phyloP scores from a whole-genome alignment of 2,113 vertebrate genomes.

The Rhineura floridana region DNA sequence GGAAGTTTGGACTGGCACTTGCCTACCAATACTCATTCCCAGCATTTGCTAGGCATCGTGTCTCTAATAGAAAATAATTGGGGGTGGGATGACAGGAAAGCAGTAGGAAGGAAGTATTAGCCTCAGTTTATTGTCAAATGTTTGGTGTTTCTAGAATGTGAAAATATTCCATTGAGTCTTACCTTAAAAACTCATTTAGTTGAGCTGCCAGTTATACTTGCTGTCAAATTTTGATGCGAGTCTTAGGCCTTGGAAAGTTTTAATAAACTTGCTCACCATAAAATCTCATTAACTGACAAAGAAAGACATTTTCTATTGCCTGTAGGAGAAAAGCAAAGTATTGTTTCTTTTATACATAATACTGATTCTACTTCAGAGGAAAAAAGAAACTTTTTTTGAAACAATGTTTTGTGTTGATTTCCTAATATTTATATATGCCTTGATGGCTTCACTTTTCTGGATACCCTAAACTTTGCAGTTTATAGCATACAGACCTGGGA shows the following conservation, averaged over 20 bases:
- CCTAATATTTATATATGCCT: background rate
- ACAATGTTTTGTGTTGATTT: background rate
- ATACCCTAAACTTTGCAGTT: background rate
- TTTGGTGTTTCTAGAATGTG: too few relatives aligned
- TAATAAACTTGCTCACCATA: background rate
- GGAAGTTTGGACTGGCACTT: background rate
- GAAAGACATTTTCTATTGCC: background rate
- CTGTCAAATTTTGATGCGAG: background rate
- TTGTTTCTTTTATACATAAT: background rate
- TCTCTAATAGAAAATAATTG: too few relatives aligned
- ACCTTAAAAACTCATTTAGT: background rate
- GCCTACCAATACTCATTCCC: background rate
- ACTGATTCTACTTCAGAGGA: background rate
- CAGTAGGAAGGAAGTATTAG: background rate
- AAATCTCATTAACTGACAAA: background rate
- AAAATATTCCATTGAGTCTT: background rate
- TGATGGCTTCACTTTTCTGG: background rate
- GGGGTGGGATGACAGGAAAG: too few relatives aligned
- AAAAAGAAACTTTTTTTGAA: background rate
- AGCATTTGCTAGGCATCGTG: too few relatives aligned
- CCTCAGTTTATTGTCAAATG: background rate
- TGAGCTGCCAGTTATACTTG: background rate
- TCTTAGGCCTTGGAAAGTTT: background rate
- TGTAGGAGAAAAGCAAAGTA: background rate
- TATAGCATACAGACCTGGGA: background rate